A percentile compares a stretch with the other conserved stretches of the same genome.
These are phyloP conservation scores for Gymnopithys bicolor DNA, from an alignment of 2,797 vertebrate genomes.

Conservation along the genomic window DNA sequence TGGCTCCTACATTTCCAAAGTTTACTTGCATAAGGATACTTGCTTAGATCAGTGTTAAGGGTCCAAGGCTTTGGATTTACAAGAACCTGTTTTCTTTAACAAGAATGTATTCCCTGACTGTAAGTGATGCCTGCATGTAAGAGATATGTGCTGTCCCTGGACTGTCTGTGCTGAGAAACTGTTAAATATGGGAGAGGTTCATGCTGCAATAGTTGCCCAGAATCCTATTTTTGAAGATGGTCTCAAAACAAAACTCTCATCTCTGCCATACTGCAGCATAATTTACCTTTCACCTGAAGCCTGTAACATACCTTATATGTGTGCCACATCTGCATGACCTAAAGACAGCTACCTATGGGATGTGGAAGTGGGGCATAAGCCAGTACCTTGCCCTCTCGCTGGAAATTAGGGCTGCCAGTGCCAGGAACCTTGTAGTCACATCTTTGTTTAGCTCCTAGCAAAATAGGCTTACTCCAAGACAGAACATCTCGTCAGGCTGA, in stretches of 20 bases:
- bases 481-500: neutral
- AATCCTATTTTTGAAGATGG: neutral
- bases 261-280: neutral
- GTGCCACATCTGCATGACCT: neutral
- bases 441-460: neutral
- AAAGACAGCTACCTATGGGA: neutral
- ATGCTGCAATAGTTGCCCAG: neutral
- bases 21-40: neutral
- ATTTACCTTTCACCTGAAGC: neutral
- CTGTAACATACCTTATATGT: fast-evolving
- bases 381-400: fast-evolving
- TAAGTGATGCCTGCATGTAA: neutral
- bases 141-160: neutral
- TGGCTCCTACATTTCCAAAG: neutral
- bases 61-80: neutral
- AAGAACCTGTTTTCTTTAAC: neutral
- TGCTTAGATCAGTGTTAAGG: neutral
- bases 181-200: neutral
- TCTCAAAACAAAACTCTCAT: neutral
- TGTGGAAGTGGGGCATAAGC: neutral
- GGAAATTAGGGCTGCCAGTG: neutral
- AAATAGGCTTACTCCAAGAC: neutral
- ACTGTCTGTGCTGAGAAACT: neutral
- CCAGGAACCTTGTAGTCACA: neutral
- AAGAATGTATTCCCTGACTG: neutral